Percentiles rank a stretch among this genome's conserved stretches.
phyloP scores from a whole-genome alignment of 2,113 vertebrate species.

The Malaclemys terrapin region DNA sequence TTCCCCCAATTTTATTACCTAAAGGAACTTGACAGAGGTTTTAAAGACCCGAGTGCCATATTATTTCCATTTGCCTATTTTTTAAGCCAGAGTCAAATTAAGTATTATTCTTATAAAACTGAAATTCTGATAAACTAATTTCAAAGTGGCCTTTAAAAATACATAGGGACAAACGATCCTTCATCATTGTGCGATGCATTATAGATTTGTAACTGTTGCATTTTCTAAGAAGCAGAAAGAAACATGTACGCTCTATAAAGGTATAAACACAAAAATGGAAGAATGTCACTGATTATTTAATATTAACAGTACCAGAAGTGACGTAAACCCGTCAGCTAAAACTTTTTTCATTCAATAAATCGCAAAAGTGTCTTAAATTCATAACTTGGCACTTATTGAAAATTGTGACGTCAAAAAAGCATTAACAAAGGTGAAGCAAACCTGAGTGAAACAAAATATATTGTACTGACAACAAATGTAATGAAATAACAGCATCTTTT shows the following conservation, averaged over 20 bases:
- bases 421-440: constrained; percentile 79
- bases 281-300: constrained; percentile 57
- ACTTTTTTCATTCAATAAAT: constrained; percentile 71
- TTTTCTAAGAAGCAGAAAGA: constrained; percentile 19
- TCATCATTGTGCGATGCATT: neutral
- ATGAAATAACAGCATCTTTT: constrained; percentile 82
- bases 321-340: constrained; percentile 59
- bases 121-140: neutral
- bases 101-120: neutral
- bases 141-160: neutral
- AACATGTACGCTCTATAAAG: constrained; percentile 1
- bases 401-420: constrained; percentile 67
- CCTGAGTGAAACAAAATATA: constrained; percentile 83
- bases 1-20: constrained; percentile 65
- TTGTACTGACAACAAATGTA: constrained; percentile 82
- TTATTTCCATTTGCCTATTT: neutral
- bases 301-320: constrained; percentile 58
- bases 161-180: neutral
- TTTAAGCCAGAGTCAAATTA: neutral
- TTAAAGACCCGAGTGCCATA: neutral
- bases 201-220: neutral
- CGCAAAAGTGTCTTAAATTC: constrained; percentile 82
- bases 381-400: constrained; percentile 84
- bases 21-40: constrained; percentile 51
- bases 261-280: neutral